Percentiles rank a stretch among this genome's conserved stretches.
Conservation (phyloP, 2,113 vertebrate species). For the Peromyscus polionotus region DNA sequence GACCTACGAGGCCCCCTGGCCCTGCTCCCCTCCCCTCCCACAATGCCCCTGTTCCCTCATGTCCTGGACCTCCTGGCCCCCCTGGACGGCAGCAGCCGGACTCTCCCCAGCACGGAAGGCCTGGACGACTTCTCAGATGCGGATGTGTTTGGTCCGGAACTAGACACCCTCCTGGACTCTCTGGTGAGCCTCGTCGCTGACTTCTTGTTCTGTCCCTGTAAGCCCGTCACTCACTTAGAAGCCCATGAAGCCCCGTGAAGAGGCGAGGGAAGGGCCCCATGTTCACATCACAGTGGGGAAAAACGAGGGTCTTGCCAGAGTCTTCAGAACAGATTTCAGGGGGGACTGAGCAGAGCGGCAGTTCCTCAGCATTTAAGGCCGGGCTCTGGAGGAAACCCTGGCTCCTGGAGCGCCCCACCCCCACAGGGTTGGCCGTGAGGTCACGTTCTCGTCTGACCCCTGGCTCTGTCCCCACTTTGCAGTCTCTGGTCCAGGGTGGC, state of each 20-base stretch:
- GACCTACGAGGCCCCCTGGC: constrained; percentile 87
- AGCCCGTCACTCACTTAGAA: fast-evolving
- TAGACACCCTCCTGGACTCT: constrained; percentile 94
- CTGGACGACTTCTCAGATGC: constrained; percentile 90
- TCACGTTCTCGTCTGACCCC: not conserved
- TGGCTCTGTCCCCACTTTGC: constrained; percentile 42
- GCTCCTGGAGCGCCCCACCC: not conserved
- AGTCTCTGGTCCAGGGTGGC: constrained; percentile 91
- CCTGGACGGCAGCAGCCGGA: constrained; percentile 86
- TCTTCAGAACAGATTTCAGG: not conserved
- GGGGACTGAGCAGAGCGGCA: too few relatives aligned
- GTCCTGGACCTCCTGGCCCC: constrained; percentile 89
- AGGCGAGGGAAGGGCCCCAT: not conserved
- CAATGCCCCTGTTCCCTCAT: constrained; percentile 84
- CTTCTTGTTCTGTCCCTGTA: not conserved
- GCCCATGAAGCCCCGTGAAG: not conserved
- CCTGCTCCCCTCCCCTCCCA: constrained; percentile 81
- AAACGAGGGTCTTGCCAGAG: not conserved
- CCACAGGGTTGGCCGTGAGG: not conserved
- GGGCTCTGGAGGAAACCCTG: too few relatives aligned
- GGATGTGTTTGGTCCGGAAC: constrained; percentile 94
- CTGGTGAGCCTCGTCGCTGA: constrained; percentile 85
- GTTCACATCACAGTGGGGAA: not conserved
- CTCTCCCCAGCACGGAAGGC: constrained; percentile 87
- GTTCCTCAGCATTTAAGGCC: not conserved